Evolutionary conservation across 2,888 invertebrate genomes (phyloP).

Genomic region (Dermolepida albohirtum): DNA sequence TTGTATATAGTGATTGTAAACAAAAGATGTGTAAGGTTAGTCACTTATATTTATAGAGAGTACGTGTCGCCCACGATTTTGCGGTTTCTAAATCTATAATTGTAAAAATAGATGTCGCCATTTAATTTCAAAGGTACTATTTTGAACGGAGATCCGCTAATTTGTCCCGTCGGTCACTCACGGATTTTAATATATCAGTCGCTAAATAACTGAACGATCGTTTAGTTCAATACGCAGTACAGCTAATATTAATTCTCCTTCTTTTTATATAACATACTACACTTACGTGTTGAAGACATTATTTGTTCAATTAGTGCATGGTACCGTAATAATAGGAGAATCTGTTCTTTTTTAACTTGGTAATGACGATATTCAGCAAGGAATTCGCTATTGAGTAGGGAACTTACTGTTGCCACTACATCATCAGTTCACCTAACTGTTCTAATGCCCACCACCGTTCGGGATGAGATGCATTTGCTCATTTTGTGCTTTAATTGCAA

Average conservation of each 20-base stretch:
- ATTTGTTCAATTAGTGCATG: neutral
- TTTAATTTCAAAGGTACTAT: slow-evolving; percentile 10
- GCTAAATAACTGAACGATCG: neutral
- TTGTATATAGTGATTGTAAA: too few species aligned
- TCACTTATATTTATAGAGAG: too few species aligned
- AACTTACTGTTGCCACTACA: too few species aligned
- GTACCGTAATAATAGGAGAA: slow-evolving; percentile 30
- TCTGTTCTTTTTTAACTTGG: slow-evolving; percentile 5
- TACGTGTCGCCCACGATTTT: neutral
- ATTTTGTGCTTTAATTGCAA: slow-evolving; percentile 36
- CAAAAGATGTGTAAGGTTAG: too few species aligned
- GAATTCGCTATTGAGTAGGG: slow-evolving; percentile 13
- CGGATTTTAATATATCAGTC: neutral
- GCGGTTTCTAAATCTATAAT: neutral
- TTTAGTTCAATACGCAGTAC: neutral
- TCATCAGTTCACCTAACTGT: slow-evolving; percentile 24
- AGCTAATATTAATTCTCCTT: neutral
- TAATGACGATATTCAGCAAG: slow-evolving; percentile 13
- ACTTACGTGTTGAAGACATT: slow-evolving; percentile 6
- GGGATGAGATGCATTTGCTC: slow-evolving; percentile 28
- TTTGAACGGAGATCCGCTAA: neutral
- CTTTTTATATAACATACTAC: slow-evolving; percentile 4
- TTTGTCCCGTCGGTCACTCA: neutral
- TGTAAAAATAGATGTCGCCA: neutral
- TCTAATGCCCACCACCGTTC: slow-evolving; percentile 26